phyloP scores from a whole-genome alignment of 2,113 vertebrate genomes.

The Dicrurus megarhynchus region DNA sequence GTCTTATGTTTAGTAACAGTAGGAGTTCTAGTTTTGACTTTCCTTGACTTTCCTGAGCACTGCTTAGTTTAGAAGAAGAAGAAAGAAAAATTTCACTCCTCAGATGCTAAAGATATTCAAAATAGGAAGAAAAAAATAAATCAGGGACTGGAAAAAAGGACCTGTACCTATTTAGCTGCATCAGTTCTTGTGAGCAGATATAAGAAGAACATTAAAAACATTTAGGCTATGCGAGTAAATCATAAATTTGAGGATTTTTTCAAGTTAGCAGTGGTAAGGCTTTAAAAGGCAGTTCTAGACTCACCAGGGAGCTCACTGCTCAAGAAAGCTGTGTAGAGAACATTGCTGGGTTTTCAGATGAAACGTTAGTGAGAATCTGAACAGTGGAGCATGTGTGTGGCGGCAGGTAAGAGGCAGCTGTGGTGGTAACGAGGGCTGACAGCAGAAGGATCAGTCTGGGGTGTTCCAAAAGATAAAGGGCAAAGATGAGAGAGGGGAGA shows the following conservation, averaged over 20 bases:
- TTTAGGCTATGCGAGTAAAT: not conserved
- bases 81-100: not conserved
- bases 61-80: not conserved
- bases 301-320: not conserved
- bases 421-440: not conserved
- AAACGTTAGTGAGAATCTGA: not conserved
- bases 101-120: not conserved
- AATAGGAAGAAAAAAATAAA: not conserved
- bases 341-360: not conserved
- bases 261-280: not conserved
- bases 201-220: not conserved
- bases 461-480: not conserved
- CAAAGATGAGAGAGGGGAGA: not conserved
- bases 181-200: not conserved
- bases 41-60: not conserved
- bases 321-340: not conserved
- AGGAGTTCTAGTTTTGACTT: not conserved
- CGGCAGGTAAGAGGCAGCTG: not conserved
- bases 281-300: not conserved
- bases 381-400: not conserved
- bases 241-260: not conserved
- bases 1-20: not conserved
- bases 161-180: not conserved
- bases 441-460: not conserved
- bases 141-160: not conserved